Conservation (phyloP, 1,140 invertebrate species). For the Augochlora pura region DNA sequence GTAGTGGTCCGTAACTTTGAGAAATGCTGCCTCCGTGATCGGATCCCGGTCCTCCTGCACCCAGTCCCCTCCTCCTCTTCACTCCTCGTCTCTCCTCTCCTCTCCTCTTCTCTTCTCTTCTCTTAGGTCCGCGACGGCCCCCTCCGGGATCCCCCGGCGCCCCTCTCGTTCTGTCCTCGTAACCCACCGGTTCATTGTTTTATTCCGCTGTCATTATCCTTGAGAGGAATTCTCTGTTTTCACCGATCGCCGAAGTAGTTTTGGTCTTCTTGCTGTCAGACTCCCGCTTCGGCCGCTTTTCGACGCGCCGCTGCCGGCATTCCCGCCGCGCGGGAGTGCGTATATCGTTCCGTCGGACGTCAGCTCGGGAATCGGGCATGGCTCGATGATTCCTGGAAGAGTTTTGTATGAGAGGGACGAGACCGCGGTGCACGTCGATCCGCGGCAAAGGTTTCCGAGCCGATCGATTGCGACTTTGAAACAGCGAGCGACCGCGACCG, state of each 20-base stretch:
- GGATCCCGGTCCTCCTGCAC: neutral
- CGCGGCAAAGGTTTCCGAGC: no score
- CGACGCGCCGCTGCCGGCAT: neutral
- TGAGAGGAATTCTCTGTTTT: constrained; percentile 20
- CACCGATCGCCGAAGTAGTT: constrained; percentile 19
- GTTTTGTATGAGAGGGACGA: no score
- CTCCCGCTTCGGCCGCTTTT: neutral
- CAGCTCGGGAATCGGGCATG: neutral
- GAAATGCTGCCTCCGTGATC: constrained; percentile 16
- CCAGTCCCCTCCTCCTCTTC: no score
- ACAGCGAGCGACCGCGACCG: no score
- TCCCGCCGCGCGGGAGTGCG: neutral
- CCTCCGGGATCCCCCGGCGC: no score
- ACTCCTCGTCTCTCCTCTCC: no score
- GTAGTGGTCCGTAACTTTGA: constrained; percentile 19
- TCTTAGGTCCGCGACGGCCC: no score
- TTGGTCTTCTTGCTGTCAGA: constrained; percentile 20
- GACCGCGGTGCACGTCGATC: no score
- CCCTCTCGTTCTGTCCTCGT: no score
- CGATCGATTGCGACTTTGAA: no score
- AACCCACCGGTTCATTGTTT: constrained; percentile 1
- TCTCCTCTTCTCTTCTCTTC: no score
- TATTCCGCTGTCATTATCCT: constrained; percentile 18
- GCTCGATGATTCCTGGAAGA: neutral
- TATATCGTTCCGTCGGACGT: neutral